These are phyloP conservation scores for Otis tarda DNA, from an alignment of 2,113 vertebrate species.

Conservation along the genomic window DNA sequence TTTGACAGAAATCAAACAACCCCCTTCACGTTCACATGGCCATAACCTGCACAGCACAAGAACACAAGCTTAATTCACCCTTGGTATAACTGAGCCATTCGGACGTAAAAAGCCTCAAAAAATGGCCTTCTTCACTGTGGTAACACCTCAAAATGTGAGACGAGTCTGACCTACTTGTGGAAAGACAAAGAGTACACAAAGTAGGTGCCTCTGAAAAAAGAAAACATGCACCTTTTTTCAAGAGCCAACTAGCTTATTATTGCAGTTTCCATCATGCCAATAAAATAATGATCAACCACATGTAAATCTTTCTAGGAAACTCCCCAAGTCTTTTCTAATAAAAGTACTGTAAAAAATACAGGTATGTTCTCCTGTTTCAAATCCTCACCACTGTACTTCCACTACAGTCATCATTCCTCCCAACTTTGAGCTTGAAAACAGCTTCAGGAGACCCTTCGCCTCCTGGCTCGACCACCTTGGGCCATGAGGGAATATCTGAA, in stretches of 20 bases:
- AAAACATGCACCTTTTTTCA: background rate
- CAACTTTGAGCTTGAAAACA: background rate
- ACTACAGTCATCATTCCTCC: background rate
- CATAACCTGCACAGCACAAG: background rate
- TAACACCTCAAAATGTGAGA: background rate
- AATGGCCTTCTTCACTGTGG: background rate
- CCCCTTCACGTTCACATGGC: background rate
- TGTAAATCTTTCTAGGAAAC: constrained; percentile 4
- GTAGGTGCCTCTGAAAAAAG: background rate
- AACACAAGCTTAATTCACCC: background rate
- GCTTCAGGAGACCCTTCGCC: background rate
- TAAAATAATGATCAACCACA: background rate
- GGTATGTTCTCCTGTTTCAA: background rate
- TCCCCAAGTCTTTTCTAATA: background rate
- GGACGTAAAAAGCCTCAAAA: background rate
- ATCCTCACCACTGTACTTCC: background rate
- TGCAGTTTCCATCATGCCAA: background rate
- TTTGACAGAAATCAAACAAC: background rate
- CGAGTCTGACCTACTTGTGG: background rate
- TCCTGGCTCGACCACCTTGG: background rate
- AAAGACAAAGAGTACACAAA: background rate
- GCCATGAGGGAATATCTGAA: background rate
- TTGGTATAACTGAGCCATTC: background rate
- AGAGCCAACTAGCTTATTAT: background rate
- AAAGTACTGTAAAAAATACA: background rate